A percentile compares a stretch with the other conserved stretches of the same genome.
These are phyloP conservation scores for human DNA, from an alignment of 2,113 vertebrate species.

Conservation along the genomic window DNA sequence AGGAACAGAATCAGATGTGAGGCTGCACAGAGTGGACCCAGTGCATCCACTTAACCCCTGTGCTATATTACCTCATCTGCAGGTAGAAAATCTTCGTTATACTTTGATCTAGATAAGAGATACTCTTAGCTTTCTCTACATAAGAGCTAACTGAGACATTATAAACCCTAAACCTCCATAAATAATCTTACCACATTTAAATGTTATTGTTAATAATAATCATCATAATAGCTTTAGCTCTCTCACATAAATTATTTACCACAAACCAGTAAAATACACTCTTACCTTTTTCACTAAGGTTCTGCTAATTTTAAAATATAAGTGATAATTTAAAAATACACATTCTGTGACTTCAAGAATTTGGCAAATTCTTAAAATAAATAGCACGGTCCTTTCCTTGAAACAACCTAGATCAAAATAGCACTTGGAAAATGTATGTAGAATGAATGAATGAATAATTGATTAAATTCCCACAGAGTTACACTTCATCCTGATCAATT, in stretches of 20 bases:
- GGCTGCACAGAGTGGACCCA: neutral
- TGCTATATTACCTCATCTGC: neutral
- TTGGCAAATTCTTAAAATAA: neutral
- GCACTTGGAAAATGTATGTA: neutral
- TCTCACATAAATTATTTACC: neutral
- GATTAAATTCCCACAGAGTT: neutral
- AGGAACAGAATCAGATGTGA: neutral
- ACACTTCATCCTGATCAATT: neutral
- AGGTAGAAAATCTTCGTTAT: neutral
- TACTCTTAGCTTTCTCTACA: neutral
- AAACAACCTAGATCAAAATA: neutral
- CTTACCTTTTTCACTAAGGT: neutral
- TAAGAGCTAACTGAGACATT: conserved; percentile 15
- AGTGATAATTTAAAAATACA: neutral
- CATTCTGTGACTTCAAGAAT: conserved; percentile 1
- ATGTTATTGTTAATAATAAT: neutral
- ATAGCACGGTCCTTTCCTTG: neutral
- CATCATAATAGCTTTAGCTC: neutral
- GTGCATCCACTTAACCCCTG: neutral
- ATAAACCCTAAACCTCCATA: neutral
- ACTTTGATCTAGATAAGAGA: neutral
- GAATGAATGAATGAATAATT: neutral
- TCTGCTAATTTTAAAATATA: conserved; percentile 36
- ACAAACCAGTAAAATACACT: neutral
- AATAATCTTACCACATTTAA: neutral